phyloP scores from a whole-genome alignment of 2,888 invertebrate genomes.

The Ditula angustiorana region DNA sequence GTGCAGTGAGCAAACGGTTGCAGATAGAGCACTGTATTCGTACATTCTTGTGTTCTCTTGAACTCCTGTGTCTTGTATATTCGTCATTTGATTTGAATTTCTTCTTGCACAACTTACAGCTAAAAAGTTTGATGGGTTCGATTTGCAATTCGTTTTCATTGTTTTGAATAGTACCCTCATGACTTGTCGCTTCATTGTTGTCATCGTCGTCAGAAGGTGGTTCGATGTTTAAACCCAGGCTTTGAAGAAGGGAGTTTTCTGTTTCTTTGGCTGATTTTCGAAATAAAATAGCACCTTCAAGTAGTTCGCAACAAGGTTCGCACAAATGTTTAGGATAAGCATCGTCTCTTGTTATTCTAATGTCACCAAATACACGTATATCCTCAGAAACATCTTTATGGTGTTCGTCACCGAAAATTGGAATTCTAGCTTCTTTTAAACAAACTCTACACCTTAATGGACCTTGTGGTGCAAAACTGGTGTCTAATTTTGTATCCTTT shows the following conservation, averaged over 20 bases:
- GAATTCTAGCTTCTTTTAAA: slow-evolving; percentile 58
- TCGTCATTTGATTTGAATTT: slow-evolving; percentile 46
- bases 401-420: slow-evolving; percentile 53
- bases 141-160: slow-evolving; percentile 12
- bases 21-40: slow-evolving; percentile 53
- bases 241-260: slow-evolving; percentile 51
- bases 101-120: slow-evolving; percentile 46
- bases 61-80: slow-evolving; percentile 50
- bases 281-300: slow-evolving; percentile 60
- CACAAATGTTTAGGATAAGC: slow-evolving; percentile 62
- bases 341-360: slow-evolving; percentile 57
- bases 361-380: slow-evolving; percentile 56
- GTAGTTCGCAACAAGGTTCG: slow-evolving; percentile 53
- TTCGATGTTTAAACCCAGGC: slow-evolving; percentile 4
- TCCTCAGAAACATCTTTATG: slow-evolving; percentile 56
- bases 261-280: slow-evolving; percentile 60
- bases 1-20: slow-evolving; percentile 51
- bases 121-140: slow-evolving; percentile 27
- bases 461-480: slow-evolving; percentile 11
- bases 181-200: slow-evolving; percentile 27
- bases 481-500: neutral
- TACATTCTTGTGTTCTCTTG: slow-evolving; percentile 51
- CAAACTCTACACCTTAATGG: slow-evolving; percentile 63
- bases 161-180: slow-evolving; percentile 20
- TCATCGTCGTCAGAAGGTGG: slow-evolving; percentile 5